Evolutionary conservation across 2,888 invertebrate species (phyloP), one percentile per base, ranked within the genome.

Genomic region (Tiphia femorata): DNA sequence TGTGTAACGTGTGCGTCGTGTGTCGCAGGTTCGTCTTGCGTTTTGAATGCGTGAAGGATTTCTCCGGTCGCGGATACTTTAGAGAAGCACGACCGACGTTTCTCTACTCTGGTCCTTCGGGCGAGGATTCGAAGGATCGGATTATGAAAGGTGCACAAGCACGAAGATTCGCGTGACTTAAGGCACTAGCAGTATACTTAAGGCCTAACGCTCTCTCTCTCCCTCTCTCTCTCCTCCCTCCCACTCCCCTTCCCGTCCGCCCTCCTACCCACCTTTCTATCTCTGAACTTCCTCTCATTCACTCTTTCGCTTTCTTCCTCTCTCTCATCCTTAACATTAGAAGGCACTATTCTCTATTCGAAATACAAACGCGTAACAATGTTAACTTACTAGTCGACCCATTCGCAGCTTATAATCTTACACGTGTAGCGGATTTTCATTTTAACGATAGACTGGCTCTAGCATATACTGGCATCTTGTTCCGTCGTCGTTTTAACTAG

Each of bases 271-370:
- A n/a, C n/a, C n/a, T n/a, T n/a, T n/a, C n/a, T n/a, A n/a, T n/a
- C n/a, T n/a, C n/a, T n/a, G n/a, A n/a, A n/a, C n/a, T n/a, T n/a
- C n/a, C n/a, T n/a, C n/a, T n/a, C n/a, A n/a, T n/a, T n/a, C n/a
- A n/a, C n/a, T n/a, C n/a, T n/a, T n/a, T n/a, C n/a, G n/a, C n/a
- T n/a, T n/a, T n/a, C n/a, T n/a, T n/a, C n/a, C n/a, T n/a, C n/a
- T n/a, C n/a, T 63, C 64, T 63, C 59, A 61, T 63, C 68, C 71
- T 73, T 73, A 73, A 71, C 64, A 60, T 78, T 73, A 75, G 69
- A 82, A 82, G 82, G 82, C 82, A 82, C 82, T 80, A 80, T 77
- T 76, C 64, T 69, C 76, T 72, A 69, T 72, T 48, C 61, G 58
- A 69, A 67, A 64, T 72, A 71, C 65, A 14, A 75, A 72, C 64